A percentile compares a stretch with the other conserved stretches of the same genome.
These are phyloP conservation scores for Euura lappo DNA, from an alignment of 1,140 invertebrate genomes.

Conservation along the genomic window DNA sequence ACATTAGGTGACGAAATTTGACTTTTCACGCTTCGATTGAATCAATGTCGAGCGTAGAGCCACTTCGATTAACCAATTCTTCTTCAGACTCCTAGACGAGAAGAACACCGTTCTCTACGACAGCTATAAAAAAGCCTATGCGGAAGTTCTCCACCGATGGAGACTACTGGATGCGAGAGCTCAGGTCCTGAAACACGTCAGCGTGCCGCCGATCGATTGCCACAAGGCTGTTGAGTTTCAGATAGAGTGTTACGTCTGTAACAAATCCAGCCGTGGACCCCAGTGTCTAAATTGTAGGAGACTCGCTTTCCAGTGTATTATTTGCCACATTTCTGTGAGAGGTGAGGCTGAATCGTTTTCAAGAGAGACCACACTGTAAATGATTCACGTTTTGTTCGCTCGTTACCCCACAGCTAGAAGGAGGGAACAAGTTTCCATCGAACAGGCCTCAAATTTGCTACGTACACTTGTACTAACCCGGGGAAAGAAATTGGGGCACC, in stretches of 20 bases:
- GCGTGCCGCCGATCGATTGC: constrained; percentile 60
- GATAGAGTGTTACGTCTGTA: constrained; percentile 76
- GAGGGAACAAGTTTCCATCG: too few relatives aligned
- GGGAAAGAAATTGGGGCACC: too few relatives aligned
- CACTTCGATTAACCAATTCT: constrained; percentile 3
- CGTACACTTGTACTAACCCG: too few relatives aligned
- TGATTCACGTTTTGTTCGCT: too few relatives aligned
- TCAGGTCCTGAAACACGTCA: constrained; percentile 81
- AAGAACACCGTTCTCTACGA: constrained; percentile 74
- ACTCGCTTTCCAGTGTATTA: constrained; percentile 76
- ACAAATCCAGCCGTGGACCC: constrained; percentile 62
- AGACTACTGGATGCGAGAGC: constrained; percentile 82
- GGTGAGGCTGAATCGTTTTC: constrained; percentile 57
- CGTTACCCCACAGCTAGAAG: too few relatives aligned
- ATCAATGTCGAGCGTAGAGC: background rate
- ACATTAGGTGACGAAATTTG: constrained; percentile 47
- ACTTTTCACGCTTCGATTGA: background rate
- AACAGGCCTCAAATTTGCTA: too few relatives aligned
- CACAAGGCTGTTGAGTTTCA: constrained; percentile 79
- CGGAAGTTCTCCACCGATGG: constrained; percentile 87
- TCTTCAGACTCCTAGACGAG: constrained; percentile 63
- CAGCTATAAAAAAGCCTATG: constrained; percentile 86
- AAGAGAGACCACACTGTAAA: too few relatives aligned
- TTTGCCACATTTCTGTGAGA: constrained; percentile 86
- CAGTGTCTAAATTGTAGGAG: constrained; percentile 75